Evolutionary conservation across 2,888 invertebrate genomes (phyloP), one percentile per base, ranked within the genome.

Genomic region (Laothoe populi): DNA sequence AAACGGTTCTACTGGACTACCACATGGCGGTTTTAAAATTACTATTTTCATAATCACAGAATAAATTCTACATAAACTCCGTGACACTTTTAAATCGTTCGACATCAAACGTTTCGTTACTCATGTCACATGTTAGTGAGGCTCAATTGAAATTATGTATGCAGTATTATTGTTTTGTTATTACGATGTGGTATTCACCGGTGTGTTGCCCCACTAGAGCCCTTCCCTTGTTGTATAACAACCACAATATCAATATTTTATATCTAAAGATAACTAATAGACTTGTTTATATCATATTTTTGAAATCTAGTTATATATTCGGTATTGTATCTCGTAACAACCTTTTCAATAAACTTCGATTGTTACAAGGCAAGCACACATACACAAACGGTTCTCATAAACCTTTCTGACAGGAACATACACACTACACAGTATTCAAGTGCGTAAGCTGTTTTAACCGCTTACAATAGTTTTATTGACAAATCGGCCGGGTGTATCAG

Each of bases 401-500:
- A 53, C 10, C 31, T 53, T 35, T 31, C 19, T 31, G 19, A 53
- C 31, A 49, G 31, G 49, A 10, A 11, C 11, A 35, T 1, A 19
- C 19, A 19, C 11, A 16, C 16, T 1, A 19, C 19, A 19, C 11
- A 16, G 31, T 24, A n/a, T 48, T 53, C 53, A 53, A 53, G 53
- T 53, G 19, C 11, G 11, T 31, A 35, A 35, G 4, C 11, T 35
- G 53, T 19, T 53, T 48, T 4, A 35, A 19, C 19, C 4, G 53
- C 11, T 31, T 35, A 53, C 53, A 53, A 53, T 53, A 53, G 35
- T 19, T 53, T 31, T 53, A 67, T 69, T 68, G 64, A 66, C 68
- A 67, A 69, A 63, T 60, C 62, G 26, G 65, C 68, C 65, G 57
- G 66, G 42, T 57, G 59, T 63, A 57, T 63, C 62, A 64, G 48